Conservation (phyloP, 2,888 invertebrate species). For the Noctuana brunneofusca region DNA sequence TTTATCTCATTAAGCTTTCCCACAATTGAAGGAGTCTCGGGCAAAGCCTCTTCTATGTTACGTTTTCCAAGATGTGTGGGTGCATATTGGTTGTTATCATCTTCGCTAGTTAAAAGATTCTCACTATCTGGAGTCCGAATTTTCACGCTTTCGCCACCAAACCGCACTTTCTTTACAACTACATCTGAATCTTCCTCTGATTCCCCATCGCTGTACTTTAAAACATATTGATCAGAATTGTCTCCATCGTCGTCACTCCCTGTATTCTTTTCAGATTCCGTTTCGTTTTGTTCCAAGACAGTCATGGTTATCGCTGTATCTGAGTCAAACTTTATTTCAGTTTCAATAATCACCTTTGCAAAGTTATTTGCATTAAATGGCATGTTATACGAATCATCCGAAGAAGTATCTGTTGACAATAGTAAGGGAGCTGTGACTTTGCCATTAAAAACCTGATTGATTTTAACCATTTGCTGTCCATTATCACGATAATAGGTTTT, state of each 20-base stretch:
- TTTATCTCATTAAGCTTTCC: constrained; percentile 66
- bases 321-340: constrained; percentile 91
- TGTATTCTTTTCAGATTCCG: constrained; percentile 71
- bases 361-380: constrained; percentile 72
- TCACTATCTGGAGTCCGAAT: constrained; percentile 93
- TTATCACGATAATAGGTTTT: constrained; percentile 55
- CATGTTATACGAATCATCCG: constrained; percentile 83
- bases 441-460: constrained; percentile 65
- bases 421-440: constrained; percentile 57
- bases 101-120: constrained; percentile 84
- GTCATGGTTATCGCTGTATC: constrained; percentile 93
- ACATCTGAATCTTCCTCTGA: constrained; percentile 83
- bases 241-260: constrained; percentile 75
- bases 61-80: constrained; percentile 37
- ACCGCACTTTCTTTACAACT: constrained; percentile 88
- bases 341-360: constrained; percentile 90
- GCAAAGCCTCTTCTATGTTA: constrained; percentile 39
- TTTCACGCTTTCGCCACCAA: constrained; percentile 94
- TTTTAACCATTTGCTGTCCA: constrained; percentile 59
- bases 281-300: constrained; percentile 87
- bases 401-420: constrained; percentile 77
- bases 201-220: constrained; percentile 85
- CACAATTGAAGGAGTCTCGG: constrained; percentile 53
- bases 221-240: constrained; percentile 74
- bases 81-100: constrained; percentile 60